Conservation (phyloP, 2,113 vertebrate species). For the Gobiocypris rarus region DNA sequence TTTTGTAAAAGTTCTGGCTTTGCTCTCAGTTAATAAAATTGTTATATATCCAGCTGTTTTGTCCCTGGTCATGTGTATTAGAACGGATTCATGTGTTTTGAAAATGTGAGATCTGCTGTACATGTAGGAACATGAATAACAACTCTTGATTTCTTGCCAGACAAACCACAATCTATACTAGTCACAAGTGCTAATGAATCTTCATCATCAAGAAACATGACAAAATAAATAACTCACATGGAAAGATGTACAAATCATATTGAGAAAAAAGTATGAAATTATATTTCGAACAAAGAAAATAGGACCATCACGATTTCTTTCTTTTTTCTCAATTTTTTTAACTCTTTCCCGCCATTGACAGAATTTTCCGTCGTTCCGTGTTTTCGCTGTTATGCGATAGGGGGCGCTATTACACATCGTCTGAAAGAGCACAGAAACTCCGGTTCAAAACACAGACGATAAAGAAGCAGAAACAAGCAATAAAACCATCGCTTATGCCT, state of each 20-base stretch:
- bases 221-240: background rate
- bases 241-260: background rate
- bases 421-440: too few species aligned
- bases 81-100: background rate
- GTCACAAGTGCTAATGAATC: background rate
- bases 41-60: background rate
- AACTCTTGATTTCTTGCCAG: background rate
- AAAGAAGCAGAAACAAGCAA: too few species aligned
- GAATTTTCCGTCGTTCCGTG: too few species aligned
- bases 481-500: too few species aligned
- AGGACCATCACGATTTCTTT: background rate
- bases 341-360: too few species aligned
- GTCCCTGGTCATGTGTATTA: background rate
- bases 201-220: background rate
- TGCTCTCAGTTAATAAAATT: slow-evolving; percentile 4
- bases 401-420: too few species aligned
- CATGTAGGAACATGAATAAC: background rate
- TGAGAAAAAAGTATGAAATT: background rate
- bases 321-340: too few species aligned
- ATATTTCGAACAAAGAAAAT: background rate
- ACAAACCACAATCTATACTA: background rate
- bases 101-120: background rate
- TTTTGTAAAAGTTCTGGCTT: slow-evolving; percentile 9
- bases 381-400: too few species aligned
- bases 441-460: too few species aligned